Evolutionary conservation across 2,113 vertebrate species (phyloP), one percentile per base, ranked within the genome.

Genomic region (Herpetotheres cachinnans): DNA sequence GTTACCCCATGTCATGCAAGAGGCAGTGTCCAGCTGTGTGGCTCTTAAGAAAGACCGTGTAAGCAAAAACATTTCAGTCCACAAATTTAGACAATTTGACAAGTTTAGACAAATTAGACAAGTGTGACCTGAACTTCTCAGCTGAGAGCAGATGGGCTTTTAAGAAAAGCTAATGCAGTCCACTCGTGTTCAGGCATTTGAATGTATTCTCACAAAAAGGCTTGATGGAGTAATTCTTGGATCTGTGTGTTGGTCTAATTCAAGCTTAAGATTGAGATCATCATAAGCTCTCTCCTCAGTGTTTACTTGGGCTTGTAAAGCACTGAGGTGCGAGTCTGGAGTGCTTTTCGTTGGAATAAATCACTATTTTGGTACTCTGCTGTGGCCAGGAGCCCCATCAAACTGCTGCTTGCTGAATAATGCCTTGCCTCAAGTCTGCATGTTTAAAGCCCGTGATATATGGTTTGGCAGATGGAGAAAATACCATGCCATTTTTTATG

Each of bases 391-490:
- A 95, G 69, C 87, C 58, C 65, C 52, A 20, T 73, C 76, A 84
- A 89, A 78, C 40, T 77, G 66, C 52, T 82, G 16, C 73, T 66
- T 83, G 83, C 86, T 95, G 90, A 94, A 86, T 86, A 94, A 94
- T 76, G 80, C 81, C 72, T 94, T 66, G 66, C 50, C 78, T 87
- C 69, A 38, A 76, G 77, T 73, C 66, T 94, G 58, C 46, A 6
- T 72, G 63, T 79, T 93, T 95, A 89, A 92, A 94, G 74, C 7
- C 65, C 0, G 0, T 87, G 77, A 63, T 93, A 46, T 73, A 89
- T 55, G 81, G 38, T 21, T 83, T 95, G 93, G 70, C 93, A 95
- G 95, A 92, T 59, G 79, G 86, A 93, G 91, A 96, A 95, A 95
- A 95, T 81, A 89, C 73, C 26, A 8, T 93, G 72, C 25, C 42